Conservation (phyloP, 2,888 invertebrate genomes). For the Strigamia transsilvanica region DNA sequence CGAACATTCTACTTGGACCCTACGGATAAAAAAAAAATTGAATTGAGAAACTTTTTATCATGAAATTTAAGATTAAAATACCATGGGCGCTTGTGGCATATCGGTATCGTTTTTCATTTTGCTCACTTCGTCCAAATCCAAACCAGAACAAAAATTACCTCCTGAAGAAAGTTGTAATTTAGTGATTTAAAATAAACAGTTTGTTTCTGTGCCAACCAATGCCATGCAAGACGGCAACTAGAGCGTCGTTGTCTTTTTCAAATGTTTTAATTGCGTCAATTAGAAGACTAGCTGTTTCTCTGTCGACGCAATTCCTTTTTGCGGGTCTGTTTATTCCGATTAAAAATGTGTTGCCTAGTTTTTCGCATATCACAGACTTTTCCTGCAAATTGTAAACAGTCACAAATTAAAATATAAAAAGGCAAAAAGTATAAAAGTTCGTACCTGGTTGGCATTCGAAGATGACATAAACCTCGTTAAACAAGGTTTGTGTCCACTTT, state of each 20-base stretch:
- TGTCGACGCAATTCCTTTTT: constrained; percentile 83
- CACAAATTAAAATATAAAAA: too few species aligned
- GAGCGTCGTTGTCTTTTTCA: constrained; percentile 76
- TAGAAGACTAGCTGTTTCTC: constrained; percentile 73
- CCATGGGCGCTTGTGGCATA: constrained; percentile 50
- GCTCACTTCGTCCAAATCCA: constrained; percentile 80
- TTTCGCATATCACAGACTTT: constrained; percentile 68
- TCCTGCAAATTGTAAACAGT: neutral
- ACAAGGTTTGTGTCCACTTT: too few species aligned
- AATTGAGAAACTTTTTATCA: neutral
- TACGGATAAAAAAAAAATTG: constrained; percentile 59
- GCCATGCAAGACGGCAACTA: constrained; percentile 84
- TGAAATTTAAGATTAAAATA: neutral
- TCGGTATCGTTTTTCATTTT: constrained; percentile 54
- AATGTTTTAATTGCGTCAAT: constrained; percentile 78
- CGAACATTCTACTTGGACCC: constrained; percentile 74
- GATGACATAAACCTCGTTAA: too few species aligned
- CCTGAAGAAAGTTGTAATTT: constrained; percentile 67
- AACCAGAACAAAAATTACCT: constrained; percentile 94
- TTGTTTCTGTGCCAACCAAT: constrained; percentile 63
- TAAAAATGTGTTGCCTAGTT: constrained; percentile 73
- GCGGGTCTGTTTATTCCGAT: constrained; percentile 88
- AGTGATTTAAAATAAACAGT: neutral
- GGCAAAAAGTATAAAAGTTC: too few species aligned
- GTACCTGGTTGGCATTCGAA: too few species aligned